Conservation (phyloP, 2,888 invertebrate species). For the Macaria liturata region DNA sequence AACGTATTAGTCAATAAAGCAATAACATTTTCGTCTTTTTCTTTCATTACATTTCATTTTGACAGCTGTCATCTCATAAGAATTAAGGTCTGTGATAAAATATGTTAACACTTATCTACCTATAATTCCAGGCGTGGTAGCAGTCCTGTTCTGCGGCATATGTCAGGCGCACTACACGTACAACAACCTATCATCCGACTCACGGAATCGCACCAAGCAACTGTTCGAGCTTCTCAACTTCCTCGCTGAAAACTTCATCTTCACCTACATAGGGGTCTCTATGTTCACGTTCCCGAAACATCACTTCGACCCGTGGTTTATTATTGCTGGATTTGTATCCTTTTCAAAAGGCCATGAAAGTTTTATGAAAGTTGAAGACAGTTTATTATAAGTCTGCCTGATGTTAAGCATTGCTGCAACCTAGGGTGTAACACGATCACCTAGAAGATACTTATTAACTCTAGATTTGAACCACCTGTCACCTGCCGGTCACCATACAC, state of each 20-base stretch:
- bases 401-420: too few relatives aligned
- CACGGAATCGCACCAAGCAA: conserved; percentile 94
- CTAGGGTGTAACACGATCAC: too few relatives aligned
- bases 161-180: conserved; percentile 99
- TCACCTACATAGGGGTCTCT: conserved; percentile 98
- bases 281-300: conserved; percentile 99
- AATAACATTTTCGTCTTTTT: too few relatives aligned
- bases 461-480: too few relatives aligned
- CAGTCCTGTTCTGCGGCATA: conserved; percentile 98
- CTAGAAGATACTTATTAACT: too few relatives aligned
- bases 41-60: too few relatives aligned
- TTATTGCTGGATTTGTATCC: conserved; percentile 97
- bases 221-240: conserved; percentile 97
- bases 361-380: too few relatives aligned
- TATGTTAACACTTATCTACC: not conserved
- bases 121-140: conserved; percentile 90
- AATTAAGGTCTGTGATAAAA: too few relatives aligned
- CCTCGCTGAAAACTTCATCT: conserved; percentile 98
- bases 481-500: too few relatives aligned
- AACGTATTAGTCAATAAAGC: too few relatives aligned
- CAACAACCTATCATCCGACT: conserved; percentile 96
- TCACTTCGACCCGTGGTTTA: conserved; percentile 96
- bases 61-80: too few relatives aligned
- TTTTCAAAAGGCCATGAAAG: conserved; percentile 73
- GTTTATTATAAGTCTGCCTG: too few relatives aligned